Percentiles rank a stretch among this genome's conserved stretches.
Evolutionary conservation across 2,888 invertebrate species (phyloP).

Genomic region (Caenorhabditis afra): DNA sequence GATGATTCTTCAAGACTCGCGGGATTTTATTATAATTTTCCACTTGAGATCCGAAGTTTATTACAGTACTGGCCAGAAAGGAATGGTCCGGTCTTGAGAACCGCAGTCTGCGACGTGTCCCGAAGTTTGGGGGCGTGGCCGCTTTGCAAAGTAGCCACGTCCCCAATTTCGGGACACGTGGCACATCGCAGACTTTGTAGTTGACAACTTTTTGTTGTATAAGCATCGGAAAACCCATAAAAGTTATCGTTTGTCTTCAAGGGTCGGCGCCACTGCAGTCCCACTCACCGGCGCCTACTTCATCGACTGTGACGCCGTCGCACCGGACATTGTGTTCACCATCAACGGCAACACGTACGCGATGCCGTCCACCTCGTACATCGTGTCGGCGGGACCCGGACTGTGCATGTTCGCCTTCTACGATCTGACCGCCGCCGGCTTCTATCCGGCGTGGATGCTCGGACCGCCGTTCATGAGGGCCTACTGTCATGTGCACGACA

Average conservation of each 20-base stretch:
- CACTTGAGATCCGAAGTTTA: too few relatives aligned
- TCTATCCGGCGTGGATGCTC: conserved; percentile 71
- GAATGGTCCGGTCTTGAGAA: too few relatives aligned
- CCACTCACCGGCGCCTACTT: conserved; percentile 66
- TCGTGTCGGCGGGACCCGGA: conserved; percentile 66
- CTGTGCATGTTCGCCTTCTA: conserved; percentile 72
- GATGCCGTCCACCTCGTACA: conserved; percentile 66
- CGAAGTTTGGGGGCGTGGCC: too few relatives aligned
- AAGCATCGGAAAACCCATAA: too few relatives aligned
- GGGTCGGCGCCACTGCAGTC: conserved; percentile 71
- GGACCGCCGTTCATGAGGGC: conserved; percentile 71
- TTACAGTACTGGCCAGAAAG: too few relatives aligned
- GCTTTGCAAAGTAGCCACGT: too few relatives aligned
- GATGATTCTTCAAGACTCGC: too few relatives aligned
- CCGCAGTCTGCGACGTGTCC: too few relatives aligned
- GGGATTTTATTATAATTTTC: too few relatives aligned
- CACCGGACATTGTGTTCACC: conserved; percentile 69
- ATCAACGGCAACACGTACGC: conserved; percentile 69
- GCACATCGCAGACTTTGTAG: too few relatives aligned
- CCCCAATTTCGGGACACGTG: too few relatives aligned
- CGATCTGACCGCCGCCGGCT: conserved; percentile 65
- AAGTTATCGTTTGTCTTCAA: conserved; percentile 22
- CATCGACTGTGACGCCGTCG: conserved; percentile 68
- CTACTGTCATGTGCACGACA: conserved; percentile 67
- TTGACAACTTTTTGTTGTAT: too few relatives aligned